Conservation (phyloP, 1,140 invertebrate genomes). For the Daktulosphaira vitifoliae region DNA sequence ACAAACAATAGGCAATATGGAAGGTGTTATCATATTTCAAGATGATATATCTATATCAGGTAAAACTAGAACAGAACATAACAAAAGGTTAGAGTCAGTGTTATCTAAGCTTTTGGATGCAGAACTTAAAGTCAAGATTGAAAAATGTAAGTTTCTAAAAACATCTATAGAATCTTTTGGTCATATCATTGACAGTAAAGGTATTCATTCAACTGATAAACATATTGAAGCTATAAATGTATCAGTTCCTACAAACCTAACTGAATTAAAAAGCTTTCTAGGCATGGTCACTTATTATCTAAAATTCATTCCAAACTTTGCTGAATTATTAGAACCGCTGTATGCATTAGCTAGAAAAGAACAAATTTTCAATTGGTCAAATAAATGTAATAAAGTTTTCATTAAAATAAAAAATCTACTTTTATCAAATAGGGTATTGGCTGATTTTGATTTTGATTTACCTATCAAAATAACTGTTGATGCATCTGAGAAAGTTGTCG, state of each 20-base stretch:
- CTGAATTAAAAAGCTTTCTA: slow-evolving; percentile 41
- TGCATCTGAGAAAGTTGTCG: slow-evolving; percentile 46
- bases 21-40: slow-evolving; percentile 21
- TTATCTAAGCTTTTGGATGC: slow-evolving; percentile 5
- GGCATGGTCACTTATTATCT: slow-evolving; percentile 42
- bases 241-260: slow-evolving; percentile 41
- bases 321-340: slow-evolving; percentile 34
- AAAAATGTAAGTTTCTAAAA: slow-evolving; percentile 35
- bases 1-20: slow-evolving; percentile 8
- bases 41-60: slow-evolving; percentile 33
- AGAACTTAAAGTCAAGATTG: slow-evolving; percentile 36
- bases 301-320: slow-evolving; percentile 39
- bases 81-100: neutral
- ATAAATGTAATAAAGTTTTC: slow-evolving; percentile 41
- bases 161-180: slow-evolving; percentile 37
- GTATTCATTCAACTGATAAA: slow-evolving; percentile 39
- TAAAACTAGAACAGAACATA: neutral
- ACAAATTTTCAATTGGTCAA: slow-evolving; percentile 36
- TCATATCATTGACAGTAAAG: slow-evolving; percentile 36
- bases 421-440: too few relatives aligned
- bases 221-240: slow-evolving; percentile 44
- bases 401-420: too few relatives aligned
- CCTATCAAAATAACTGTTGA: too few relatives aligned
- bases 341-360: slow-evolving; percentile 34
- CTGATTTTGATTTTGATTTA: too few relatives aligned